phyloP scores from a whole-genome alignment of 2,113 vertebrate genomes.

The Osmerus mordax region DNA sequence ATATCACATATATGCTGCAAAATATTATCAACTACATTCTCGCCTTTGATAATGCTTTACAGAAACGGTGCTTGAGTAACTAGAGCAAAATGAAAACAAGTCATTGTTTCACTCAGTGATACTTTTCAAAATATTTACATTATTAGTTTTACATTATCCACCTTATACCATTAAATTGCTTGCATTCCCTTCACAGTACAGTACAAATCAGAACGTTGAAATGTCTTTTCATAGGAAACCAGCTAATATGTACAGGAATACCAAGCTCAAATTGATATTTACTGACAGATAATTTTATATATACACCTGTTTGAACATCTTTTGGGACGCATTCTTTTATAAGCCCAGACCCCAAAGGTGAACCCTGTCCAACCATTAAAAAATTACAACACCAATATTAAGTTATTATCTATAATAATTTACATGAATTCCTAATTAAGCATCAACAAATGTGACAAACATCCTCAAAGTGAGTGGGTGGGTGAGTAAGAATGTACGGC shows the following conservation, averaged over 20 bases:
- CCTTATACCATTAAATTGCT: conserved; percentile 76
- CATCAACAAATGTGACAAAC: conserved; percentile 39
- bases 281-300: conserved; percentile 73
- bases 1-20: conserved; percentile 45
- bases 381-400: conserved; percentile 38
- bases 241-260: conserved; percentile 85
- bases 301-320: conserved; percentile 76
- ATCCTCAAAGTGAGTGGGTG: conserved; percentile 31
- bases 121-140: conserved; percentile 84
- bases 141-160: conserved; percentile 70
- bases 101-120: conserved; percentile 69
- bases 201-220: conserved; percentile 87
- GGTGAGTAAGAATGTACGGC: conserved; percentile 9
- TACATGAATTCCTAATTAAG: conserved; percentile 16
- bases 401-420: conserved; percentile 16
- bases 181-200: conserved; percentile 80
- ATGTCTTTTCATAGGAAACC: conserved; percentile 79
- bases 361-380: conserved; percentile 18
- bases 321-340: conserved; percentile 41
- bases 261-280: conserved; percentile 69
- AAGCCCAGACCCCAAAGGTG: conserved; percentile 25
- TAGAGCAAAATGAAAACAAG: conserved; percentile 66
- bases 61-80: conserved; percentile 31
- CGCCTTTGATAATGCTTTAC: conserved; percentile 41
- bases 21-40: conserved; percentile 66